A percentile compares a stretch with the other conserved stretches of the same genome.
Conservation (phyloP, 2,113 vertebrate species). For the Pipa parva region DNA sequence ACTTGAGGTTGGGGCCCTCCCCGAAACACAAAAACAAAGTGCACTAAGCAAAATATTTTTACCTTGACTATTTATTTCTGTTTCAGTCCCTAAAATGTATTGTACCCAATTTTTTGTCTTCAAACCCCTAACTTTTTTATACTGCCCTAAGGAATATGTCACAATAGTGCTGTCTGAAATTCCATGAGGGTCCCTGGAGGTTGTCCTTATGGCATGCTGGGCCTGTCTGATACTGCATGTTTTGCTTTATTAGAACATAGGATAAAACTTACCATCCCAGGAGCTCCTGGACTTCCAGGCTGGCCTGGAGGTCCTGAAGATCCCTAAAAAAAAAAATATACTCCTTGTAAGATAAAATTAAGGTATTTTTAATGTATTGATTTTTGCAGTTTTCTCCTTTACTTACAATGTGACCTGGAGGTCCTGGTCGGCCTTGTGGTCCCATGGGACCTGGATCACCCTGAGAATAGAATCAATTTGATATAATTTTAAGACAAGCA, state of each 20-base stretch:
- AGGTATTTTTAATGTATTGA: background rate
- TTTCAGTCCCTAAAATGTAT: no score
- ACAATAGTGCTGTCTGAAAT: no score
- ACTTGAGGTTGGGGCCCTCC: background rate
- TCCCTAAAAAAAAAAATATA: conserved; percentile 63
- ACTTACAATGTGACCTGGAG: conserved; percentile 82
- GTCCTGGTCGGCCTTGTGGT: conserved; percentile 79
- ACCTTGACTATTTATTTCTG: no score
- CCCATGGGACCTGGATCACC: conserved; percentile 86
- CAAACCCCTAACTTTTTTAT: no score
- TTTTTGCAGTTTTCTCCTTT: background rate
- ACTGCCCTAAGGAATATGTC: no score
- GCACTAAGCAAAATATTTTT: no score
- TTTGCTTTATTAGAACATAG: no score
- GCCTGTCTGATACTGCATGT: no score
- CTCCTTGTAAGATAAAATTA: background rate
- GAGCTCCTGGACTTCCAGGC: conserved; percentile 76
- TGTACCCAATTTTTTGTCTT: no score
- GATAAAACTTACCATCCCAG: conserved; percentile 76
- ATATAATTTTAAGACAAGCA: background rate
- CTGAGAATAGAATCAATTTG: conserved; percentile 53
- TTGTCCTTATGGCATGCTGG: no score
- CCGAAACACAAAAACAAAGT: no score
- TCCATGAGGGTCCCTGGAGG: no score
- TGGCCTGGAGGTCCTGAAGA: conserved; percentile 74